Percentiles rank a stretch among this genome's conserved stretches.
Evolutionary conservation across 2,888 invertebrate species (phyloP).

Genomic region (Stenotaenia linearis): DNA sequence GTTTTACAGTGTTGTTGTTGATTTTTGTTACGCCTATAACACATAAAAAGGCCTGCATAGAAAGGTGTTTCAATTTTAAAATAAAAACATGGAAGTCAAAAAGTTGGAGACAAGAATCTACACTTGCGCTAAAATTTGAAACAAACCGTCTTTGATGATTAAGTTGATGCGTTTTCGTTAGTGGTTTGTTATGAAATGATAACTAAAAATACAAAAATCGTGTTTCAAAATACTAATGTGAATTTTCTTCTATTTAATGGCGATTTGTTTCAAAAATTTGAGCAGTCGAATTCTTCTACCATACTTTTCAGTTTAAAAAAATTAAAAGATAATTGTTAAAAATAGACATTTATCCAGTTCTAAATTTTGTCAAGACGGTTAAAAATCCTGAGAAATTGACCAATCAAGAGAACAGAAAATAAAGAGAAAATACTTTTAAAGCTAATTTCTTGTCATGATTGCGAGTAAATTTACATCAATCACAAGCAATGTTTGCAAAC

Average conservation of each 20-base stretch:
- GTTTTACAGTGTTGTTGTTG: not conserved
- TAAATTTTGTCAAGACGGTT: not conserved
- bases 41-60: slow-evolving; percentile 8
- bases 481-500: not conserved
- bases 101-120: too few species aligned
- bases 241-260: too few species aligned
- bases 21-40: not conserved
- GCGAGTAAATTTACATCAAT: not conserved
- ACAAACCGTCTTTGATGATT: not conserved
- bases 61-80: not conserved
- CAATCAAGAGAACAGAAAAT: not conserved
- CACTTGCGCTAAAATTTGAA: too few species aligned
- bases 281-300: not conserved
- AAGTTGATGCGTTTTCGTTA: not conserved
- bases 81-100: not conserved
- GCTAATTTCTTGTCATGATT: not conserved
- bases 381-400: not conserved
- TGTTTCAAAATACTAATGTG: too few species aligned
- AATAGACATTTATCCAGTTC: not conserved
- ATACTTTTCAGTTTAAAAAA: not conserved
- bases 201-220: too few species aligned
- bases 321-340: not conserved
- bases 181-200: too few species aligned
- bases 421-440: not conserved
- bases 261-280: not conserved